Conservation (phyloP, 2,113 vertebrate genomes). For the Scortum barcoo region DNA sequence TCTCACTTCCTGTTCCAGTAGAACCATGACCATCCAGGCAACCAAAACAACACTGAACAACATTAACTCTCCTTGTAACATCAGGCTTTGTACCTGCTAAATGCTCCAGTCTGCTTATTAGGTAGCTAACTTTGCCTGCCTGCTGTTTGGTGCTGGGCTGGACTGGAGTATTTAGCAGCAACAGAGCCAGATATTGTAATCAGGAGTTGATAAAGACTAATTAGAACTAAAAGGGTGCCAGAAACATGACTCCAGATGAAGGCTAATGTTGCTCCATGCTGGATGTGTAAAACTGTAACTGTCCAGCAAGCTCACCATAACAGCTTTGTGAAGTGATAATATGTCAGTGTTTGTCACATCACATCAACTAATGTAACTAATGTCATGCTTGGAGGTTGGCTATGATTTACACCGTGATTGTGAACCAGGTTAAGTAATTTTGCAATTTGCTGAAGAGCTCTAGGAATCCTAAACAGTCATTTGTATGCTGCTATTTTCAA, state of each 20-base stretch:
- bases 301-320: background rate
- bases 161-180: background rate
- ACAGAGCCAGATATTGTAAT: background rate
- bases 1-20: no score
- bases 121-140: no score
- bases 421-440: background rate
- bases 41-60: no score
- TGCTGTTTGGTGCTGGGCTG: no score
- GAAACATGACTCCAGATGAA: background rate
- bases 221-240: background rate
- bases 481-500: constrained; percentile 8
- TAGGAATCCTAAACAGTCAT: background rate
- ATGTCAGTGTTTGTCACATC: background rate
- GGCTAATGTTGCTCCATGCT: background rate
- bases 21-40: no score
- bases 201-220: background rate
- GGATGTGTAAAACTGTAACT: background rate
- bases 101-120: no score
- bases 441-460: background rate
- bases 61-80: no score
- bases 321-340: background rate
- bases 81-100: no score
- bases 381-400: background rate
- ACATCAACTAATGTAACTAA: background rate
- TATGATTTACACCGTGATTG: background rate